These are phyloP conservation scores for Listronotus oregonensis DNA, from an alignment of 1,140 invertebrate genomes.

Conservation along the genomic window DNA sequence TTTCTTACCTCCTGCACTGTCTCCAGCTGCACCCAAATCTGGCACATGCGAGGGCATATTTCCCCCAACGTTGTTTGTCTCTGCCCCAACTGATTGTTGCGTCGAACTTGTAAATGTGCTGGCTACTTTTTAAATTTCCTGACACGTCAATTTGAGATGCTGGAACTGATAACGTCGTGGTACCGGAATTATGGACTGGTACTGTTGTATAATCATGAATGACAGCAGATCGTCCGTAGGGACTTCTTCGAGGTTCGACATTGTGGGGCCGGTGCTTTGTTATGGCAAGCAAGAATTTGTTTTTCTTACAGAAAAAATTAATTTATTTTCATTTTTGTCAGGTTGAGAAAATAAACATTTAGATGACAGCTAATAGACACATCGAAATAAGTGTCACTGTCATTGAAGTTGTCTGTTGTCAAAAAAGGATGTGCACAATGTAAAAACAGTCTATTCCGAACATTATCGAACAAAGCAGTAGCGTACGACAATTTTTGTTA, in stretches of 20 bases:
- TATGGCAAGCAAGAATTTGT: too few species aligned
- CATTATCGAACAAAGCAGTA: too few species aligned
- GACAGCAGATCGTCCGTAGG: slow-evolving; percentile 66
- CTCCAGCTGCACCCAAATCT: slow-evolving; percentile 10
- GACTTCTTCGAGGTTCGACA: slow-evolving; percentile 57
- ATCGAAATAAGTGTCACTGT: too few species aligned
- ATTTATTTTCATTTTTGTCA: too few species aligned
- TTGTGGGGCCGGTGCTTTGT: slow-evolving; percentile 12
- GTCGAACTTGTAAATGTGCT: slow-evolving; percentile 19
- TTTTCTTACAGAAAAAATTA: too few species aligned
- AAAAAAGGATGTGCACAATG: too few species aligned
- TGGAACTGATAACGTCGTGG: slow-evolving; percentile 38
- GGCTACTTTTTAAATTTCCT: slow-evolving; percentile 26
- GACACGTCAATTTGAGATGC: slow-evolving; percentile 37
- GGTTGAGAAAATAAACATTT: too few species aligned
- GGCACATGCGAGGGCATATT: slow-evolving; percentile 12
- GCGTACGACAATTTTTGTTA: too few species aligned
- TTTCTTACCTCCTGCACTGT: neutral
- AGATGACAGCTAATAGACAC: too few species aligned
- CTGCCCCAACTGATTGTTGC: neutral
- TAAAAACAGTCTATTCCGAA: too few species aligned
- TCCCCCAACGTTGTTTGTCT: too few species aligned
- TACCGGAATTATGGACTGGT: slow-evolving; percentile 54
- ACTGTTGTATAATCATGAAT: slow-evolving; percentile 67
- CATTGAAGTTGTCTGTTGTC: too few species aligned